phyloP scores from a whole-genome alignment of 2,888 invertebrate genomes.

The Argyresthia goedartella region DNA sequence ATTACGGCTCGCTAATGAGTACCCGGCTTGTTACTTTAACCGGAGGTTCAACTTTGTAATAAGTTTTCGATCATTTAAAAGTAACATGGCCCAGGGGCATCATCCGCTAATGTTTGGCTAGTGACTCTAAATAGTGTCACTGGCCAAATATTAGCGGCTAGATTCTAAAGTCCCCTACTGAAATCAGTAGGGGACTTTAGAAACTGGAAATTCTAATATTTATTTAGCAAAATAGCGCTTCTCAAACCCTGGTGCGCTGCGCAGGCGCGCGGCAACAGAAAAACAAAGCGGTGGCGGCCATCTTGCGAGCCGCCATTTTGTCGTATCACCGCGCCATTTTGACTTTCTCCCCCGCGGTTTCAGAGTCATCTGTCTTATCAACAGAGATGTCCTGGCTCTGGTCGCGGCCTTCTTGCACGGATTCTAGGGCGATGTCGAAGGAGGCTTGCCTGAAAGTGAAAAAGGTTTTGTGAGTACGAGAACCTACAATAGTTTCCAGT shows the following conservation, averaged over 20 bases:
- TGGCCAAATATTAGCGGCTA: not conserved
- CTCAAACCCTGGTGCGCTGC: conserved; percentile 15
- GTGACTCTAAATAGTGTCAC: no score
- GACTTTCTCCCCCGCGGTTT: not conserved
- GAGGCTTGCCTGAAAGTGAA: conserved; percentile 36
- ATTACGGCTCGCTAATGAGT: no score
- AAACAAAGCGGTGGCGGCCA: conserved; percentile 17
- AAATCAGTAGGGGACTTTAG: not conserved
- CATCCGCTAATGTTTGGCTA: no score
- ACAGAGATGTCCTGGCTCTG: conserved; percentile 22
- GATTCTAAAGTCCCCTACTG: no score
- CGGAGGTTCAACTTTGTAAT: no score
- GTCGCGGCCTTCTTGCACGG: conserved; percentile 46
- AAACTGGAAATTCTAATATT: not conserved
- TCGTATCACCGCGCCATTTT: conserved; percentile 8
- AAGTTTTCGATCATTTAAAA: no score
- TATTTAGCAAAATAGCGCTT: not conserved
- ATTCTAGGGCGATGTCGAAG: conserved; percentile 51
- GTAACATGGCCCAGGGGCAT: no score
- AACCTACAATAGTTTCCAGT: no score
- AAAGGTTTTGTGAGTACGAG: not conserved
- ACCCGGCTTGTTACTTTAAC: no score
- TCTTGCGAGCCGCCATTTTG: conserved; percentile 13
- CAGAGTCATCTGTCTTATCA: conserved; percentile 14
- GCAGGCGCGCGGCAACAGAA: conserved; percentile 12